Evolutionary conservation across 2,888 invertebrate genomes (phyloP).

Genomic region (Chorisops tibialis): DNA sequence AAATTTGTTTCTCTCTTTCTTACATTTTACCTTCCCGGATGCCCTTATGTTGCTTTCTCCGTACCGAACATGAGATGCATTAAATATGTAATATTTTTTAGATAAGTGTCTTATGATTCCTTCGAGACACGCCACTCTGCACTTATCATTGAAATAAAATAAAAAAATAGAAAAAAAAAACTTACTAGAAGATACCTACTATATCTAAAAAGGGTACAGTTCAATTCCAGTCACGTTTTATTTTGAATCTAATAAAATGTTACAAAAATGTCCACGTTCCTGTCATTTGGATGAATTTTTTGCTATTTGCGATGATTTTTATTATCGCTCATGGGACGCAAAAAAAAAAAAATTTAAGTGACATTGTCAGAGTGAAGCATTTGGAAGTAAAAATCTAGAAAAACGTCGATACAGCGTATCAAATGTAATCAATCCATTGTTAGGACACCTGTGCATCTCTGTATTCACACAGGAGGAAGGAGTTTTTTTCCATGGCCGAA

Average conservation of each 20-base stretch:
- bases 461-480: too few relatives aligned
- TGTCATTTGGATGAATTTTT: constrained; percentile 22
- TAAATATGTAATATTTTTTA: background rate
- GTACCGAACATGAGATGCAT: background rate
- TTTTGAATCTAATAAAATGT: constrained; percentile 29
- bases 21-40: background rate
- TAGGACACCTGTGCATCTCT: too few relatives aligned
- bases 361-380: background rate
- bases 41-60: background rate
- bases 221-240: constrained; percentile 25
- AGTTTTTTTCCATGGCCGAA: too few relatives aligned
- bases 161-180: background rate
- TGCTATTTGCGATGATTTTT: constrained; percentile 24
- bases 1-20: background rate
- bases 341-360: constrained; percentile 13
- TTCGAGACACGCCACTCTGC: background rate
- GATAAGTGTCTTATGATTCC: constrained; percentile 1
- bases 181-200: background rate
- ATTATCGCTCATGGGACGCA: constrained; percentile 16
- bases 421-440: too few relatives aligned
- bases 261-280: constrained; percentile 25
- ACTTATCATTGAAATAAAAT: background rate
- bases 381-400: too few relatives aligned
- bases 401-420: too few relatives aligned
- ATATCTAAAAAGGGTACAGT: constrained; percentile 1